Evolutionary conservation across 2,888 invertebrate species (phyloP).

Genomic region (Nymphalis c-album): DNA sequence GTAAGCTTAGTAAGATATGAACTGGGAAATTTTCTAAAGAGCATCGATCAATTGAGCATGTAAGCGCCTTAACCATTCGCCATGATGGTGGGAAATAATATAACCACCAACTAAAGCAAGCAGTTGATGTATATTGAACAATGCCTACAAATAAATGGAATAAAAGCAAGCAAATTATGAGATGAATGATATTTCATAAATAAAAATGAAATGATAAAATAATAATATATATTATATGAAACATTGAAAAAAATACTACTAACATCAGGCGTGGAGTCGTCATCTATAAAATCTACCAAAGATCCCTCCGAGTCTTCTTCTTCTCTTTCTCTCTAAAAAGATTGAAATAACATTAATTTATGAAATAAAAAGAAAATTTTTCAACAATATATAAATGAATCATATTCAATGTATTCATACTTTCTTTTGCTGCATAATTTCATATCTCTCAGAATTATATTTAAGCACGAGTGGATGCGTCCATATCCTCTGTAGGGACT

Average conservation of each 20-base stretch:
- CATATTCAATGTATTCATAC: conserved; percentile 44
- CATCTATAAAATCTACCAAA: conserved; percentile 87
- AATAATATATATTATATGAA: background rate
- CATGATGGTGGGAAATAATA: too few species aligned
- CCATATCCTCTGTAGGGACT: conserved; percentile 89
- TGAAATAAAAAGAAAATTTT: background rate
- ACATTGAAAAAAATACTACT: conserved; percentile 32
- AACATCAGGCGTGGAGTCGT: conserved; percentile 76
- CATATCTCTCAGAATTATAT: conserved; percentile 83
- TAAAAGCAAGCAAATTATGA: background rate
- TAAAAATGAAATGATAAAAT: background rate
- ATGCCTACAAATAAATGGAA: too few species aligned
- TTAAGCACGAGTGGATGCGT: conserved; percentile 90
- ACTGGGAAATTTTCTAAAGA: too few species aligned
- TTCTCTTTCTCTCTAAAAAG: conserved; percentile 73
- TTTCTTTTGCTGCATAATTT: conserved; percentile 79
- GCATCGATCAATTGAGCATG: too few species aligned
- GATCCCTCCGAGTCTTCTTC: conserved; percentile 87
- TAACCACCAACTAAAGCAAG: too few species aligned
- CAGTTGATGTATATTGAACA: too few species aligned
- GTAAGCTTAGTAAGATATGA: too few species aligned
- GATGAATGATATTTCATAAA: too few species aligned
- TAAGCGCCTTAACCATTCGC: too few species aligned
- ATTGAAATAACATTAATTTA: conserved; percentile 7
- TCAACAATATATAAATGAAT: background rate